Evolutionary conservation across 2,113 vertebrate genomes (phyloP), one percentile per base, ranked within the genome.

Genomic region (Dromaius novaehollandiae): DNA sequence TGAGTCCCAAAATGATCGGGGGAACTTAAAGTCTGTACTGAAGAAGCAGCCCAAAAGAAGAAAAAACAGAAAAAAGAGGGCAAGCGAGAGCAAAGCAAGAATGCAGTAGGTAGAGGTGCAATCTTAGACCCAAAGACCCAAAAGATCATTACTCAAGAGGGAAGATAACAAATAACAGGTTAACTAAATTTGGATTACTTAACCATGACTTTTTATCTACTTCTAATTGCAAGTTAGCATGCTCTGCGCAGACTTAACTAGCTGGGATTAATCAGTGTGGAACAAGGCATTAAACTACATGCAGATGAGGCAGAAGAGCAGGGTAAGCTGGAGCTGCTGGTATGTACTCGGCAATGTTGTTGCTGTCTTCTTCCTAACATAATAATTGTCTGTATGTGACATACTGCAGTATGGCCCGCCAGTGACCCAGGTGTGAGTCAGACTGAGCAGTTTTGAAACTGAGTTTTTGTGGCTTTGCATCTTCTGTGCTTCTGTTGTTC

Each of bases 221-320:
- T 77, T 20, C 60, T 78, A 96, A 83, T 88, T 90, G 90, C 64
- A 92, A 88, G 80, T 77, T 95, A 79, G 79, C 46, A n/a, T 40
- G 66, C 55, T 86, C 48, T 95, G 90, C 60, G n/a, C 82, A 42
- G 56, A 48, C 60, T 66, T 94, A 84, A 88, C 46, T 93, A 83
- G 51, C 82, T 83, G 82, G 70, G 71, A 88, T 88, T 70, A 90
- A 81, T 86, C 19, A 11, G 42, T 32, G 64, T 92, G 73, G 64
- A 93, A 81, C 1, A 6, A 89, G 91, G 70, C 53, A 65, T 51
- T 74, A 83, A 96, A 53, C 51, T 64, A 28, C 73, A 50, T 75
- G 28, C 61, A 68, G 64, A 60, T 78, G 38, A 58, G 40, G 78
- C 40, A 40, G 26, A 55, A 86, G 68, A 58, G 71, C 34, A 81